These are phyloP conservation scores for Monarcha castaneiventris DNA, from an alignment of 2,113 vertebrate genomes.

Conservation along the genomic window DNA sequence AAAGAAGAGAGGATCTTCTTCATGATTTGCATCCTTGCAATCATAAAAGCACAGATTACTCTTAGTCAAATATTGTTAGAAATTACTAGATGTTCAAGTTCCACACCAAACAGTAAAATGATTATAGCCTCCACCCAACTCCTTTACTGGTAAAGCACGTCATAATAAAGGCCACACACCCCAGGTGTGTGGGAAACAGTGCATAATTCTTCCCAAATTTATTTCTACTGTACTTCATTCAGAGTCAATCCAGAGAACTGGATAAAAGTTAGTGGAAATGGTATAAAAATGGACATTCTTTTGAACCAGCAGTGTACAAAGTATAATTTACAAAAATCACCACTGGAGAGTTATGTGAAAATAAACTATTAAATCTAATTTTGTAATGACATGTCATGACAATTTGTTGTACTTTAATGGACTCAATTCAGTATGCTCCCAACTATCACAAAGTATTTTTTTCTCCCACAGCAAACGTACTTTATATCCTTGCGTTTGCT, in stretches of 20 bases:
- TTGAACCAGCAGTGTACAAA: not conserved
- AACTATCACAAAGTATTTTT: not conserved
- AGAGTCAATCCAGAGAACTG: not conserved
- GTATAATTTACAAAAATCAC: not conserved
- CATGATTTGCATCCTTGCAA: not conserved
- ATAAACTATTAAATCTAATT: not conserved
- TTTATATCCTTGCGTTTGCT: not conserved
- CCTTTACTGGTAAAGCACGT: accelerated
- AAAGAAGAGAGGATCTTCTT: not conserved
- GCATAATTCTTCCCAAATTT: not conserved
- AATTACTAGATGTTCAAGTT: not conserved
- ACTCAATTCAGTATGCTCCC: not conserved
- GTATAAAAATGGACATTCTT: not conserved
- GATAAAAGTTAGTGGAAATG: not conserved
- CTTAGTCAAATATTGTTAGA: constrained; percentile 24
- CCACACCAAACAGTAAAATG: not conserved
- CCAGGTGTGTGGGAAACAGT: not conserved
- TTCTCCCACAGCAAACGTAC: not conserved
- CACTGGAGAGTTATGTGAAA: not conserved
- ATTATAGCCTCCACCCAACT: not conserved
- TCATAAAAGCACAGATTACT: not conserved
- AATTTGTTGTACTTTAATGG: not conserved
- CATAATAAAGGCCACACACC: not conserved
- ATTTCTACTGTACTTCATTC: not conserved
- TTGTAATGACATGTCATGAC: not conserved